Evolutionary conservation across 2,888 invertebrate species (phyloP).

Genomic region (Cheilosia variabilis): DNA sequence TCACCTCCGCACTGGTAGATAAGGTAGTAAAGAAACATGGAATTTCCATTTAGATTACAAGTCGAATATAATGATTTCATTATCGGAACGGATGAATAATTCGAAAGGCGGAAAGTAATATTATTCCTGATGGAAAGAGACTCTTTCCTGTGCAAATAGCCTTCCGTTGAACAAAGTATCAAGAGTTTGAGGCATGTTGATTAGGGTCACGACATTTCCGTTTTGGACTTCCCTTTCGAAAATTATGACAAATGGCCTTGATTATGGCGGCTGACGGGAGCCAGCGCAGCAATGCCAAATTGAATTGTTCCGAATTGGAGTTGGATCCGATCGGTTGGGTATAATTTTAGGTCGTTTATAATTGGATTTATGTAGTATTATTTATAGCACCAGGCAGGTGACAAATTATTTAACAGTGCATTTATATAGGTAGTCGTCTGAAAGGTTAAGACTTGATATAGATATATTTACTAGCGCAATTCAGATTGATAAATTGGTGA

Average conservation of each 20-base stretch:
- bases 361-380: not conserved
- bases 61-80: slow-evolving; percentile 51
- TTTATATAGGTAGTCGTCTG: too few relatives aligned
- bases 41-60: slow-evolving; percentile 57
- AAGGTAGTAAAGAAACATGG: too few relatives aligned
- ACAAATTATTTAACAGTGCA: not conserved
- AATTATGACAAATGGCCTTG: slow-evolving; percentile 57
- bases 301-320: slow-evolving; percentile 36
- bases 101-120: slow-evolving; percentile 6
- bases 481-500: too few relatives aligned
- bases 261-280: slow-evolving; percentile 22
- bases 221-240: slow-evolving; percentile 21
- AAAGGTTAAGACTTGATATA: too few relatives aligned
- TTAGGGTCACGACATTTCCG: slow-evolving; percentile 53
- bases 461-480: too few relatives aligned
- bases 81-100: slow-evolving; percentile 51
- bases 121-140: not conserved
- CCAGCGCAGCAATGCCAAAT: slow-evolving; percentile 5
- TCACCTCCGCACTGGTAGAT: not conserved
- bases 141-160: not conserved
- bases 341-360: not conserved
- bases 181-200: slow-evolving; percentile 27
- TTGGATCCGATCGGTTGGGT: slow-evolving; percentile 4
- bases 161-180: slow-evolving; percentile 10
- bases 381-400: slow-evolving; percentile 26